These are phyloP conservation scores for Scaptomyza tumidula DNA, from an alignment of 2,888 invertebrate genomes.

Conservation along the genomic window DNA sequence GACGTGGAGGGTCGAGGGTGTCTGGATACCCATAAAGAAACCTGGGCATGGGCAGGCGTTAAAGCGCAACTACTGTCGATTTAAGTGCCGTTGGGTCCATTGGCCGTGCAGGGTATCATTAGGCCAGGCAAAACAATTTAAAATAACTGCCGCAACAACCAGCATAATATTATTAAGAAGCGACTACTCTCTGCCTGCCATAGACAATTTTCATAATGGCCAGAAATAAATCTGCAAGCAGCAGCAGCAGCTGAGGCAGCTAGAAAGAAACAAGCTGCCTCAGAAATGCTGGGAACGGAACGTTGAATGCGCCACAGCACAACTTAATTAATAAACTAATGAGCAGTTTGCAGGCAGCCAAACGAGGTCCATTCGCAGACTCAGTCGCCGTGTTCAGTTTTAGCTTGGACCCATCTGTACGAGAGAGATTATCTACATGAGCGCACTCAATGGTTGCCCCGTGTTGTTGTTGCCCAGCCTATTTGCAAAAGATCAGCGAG, in stretches of 20 bases:
- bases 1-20: no score
- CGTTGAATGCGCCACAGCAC: slow-evolving; percentile 51
- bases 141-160: slow-evolving; percentile 74
- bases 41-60: slow-evolving; percentile 55
- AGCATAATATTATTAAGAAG: slow-evolving; percentile 76
- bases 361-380: slow-evolving; percentile 28
- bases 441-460: slow-evolving; percentile 18
- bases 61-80: slow-evolving; percentile 75
- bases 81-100: slow-evolving; percentile 71
- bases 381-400: slow-evolving; percentile 6
- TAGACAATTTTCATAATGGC: slow-evolving; percentile 78
- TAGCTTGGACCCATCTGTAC: slow-evolving; percentile 6
- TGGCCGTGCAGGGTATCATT: slow-evolving; percentile 72
- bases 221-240: slow-evolving; percentile 73
- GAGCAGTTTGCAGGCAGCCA: slow-evolving; percentile 69
- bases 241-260: slow-evolving; percentile 25
- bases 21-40: slow-evolving; percentile 5
- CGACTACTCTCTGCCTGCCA: slow-evolving; percentile 33
- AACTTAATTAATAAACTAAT: slow-evolving; percentile 80
- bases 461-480: slow-evolving; percentile 34
- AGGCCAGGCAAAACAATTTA: slow-evolving; percentile 77
- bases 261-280: slow-evolving; percentile 12
- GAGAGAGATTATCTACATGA: slow-evolving; percentile 71
- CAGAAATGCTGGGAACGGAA: slow-evolving; percentile 47
- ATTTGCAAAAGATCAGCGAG: slow-evolving; percentile 63